phyloP scores from a whole-genome alignment of 2,888 invertebrate genomes.

The Drosophila fungiperda region DNA sequence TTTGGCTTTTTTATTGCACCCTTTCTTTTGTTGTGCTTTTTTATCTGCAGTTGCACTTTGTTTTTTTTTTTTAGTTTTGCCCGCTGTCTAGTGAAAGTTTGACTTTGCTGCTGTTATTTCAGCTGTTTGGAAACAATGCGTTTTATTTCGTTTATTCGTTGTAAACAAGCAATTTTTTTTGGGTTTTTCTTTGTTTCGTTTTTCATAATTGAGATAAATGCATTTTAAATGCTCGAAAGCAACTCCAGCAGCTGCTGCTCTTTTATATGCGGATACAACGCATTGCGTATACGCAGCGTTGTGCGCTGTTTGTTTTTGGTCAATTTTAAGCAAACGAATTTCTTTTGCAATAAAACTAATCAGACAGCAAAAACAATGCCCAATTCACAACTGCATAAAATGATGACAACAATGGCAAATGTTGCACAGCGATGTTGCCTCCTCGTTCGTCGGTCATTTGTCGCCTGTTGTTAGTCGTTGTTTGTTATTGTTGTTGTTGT shows the following conservation, averaged over 20 bases:
- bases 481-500: slow-evolving; percentile 47
- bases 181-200: slow-evolving; percentile 25
- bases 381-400: slow-evolving; percentile 58
- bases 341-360: slow-evolving; percentile 32
- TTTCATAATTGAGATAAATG: slow-evolving; percentile 78
- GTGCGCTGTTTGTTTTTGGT: not conserved
- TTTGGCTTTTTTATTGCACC: slow-evolving; percentile 37
- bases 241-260: slow-evolving; percentile 15
- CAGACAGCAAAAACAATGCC: slow-evolving; percentile 45
- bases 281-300: slow-evolving; percentile 62
- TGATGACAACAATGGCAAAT: slow-evolving; percentile 46
- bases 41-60: slow-evolving; percentile 66
- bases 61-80: slow-evolving; percentile 51
- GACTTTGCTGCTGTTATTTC: slow-evolving; percentile 38
- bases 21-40: slow-evolving; percentile 40
- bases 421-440: slow-evolving; percentile 42
- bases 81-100: slow-evolving; percentile 72
- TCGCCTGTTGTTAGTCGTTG: slow-evolving; percentile 38
- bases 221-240: slow-evolving; percentile 70
- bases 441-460: slow-evolving; percentile 37
- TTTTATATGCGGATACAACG: slow-evolving; percentile 49
- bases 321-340: slow-evolving; percentile 41
- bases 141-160: slow-evolving; percentile 63
- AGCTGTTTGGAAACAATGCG: slow-evolving; percentile 65
- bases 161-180: slow-evolving; percentile 70